A percentile compares a stretch with the other conserved stretches of the same genome.
phyloP scores from a whole-genome alignment of 2,797 vertebrate species.

The Notoglanidium macrostoma region DNA sequence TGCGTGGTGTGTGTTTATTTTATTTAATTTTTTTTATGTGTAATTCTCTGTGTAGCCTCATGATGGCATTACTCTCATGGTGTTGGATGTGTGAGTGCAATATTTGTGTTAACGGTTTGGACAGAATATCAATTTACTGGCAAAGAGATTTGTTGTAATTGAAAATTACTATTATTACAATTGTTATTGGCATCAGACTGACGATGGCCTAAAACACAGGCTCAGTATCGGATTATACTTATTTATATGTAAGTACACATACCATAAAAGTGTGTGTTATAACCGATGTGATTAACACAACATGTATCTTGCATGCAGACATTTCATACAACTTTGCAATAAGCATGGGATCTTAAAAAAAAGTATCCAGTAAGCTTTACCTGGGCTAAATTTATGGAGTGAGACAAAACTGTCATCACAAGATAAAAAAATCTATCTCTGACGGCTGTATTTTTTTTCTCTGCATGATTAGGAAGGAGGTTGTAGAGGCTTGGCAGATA shows the following conservation, averaged over 20 bases:
- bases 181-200: neutral
- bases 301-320: neutral
- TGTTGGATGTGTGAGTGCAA: neutral
- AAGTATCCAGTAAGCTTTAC: neutral
- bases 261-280: neutral
- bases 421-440: neutral
- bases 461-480: neutral
- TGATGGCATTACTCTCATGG: slow-evolving; percentile 55
- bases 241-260: neutral
- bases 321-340: neutral
- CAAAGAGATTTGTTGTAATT: neutral
- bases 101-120: neutral
- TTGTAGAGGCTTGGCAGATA: slow-evolving; percentile 13
- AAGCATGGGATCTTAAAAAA: neutral
- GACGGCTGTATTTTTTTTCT: neutral
- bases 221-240: neutral
- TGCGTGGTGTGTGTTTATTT: too few relatives aligned
- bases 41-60: slow-evolving; percentile 44
- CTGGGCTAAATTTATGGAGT: neutral
- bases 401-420: neutral
- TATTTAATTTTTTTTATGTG: neutral
- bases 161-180: neutral
- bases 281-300: neutral
- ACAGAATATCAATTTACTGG: neutral
- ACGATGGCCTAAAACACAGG: neutral